phyloP scores from a whole-genome alignment of 1,140 invertebrate species.

The Sinonovacula constricta region DNA sequence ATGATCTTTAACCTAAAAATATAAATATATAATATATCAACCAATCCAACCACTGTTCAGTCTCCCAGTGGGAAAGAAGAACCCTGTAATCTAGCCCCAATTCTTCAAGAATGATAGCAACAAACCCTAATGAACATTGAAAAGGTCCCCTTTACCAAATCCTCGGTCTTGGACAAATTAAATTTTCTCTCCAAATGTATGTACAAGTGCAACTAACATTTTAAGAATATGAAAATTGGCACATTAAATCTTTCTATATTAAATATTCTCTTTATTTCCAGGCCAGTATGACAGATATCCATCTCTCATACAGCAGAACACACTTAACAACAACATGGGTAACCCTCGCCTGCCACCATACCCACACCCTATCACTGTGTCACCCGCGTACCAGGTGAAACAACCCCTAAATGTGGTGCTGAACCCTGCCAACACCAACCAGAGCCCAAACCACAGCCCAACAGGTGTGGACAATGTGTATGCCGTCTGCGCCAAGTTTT shows the following conservation, averaged over 20 bases:
- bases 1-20: too few species aligned
- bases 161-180: too few species aligned
- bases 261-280: constrained; percentile 27
- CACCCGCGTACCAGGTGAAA: constrained; percentile 91
- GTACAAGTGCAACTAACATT: too few species aligned
- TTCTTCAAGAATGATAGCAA: too few species aligned
- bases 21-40: too few species aligned
- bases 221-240: too few species aligned
- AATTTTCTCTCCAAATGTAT: neutral
- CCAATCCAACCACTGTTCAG: too few species aligned
- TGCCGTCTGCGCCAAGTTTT: constrained; percentile 88
- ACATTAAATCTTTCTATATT: too few species aligned
- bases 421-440: constrained; percentile 64
- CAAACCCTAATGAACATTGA: too few species aligned
- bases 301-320: constrained; percentile 87
- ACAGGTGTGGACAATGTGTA: constrained; percentile 75
- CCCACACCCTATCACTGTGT: constrained; percentile 88
- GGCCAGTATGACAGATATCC: constrained; percentile 77
- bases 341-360: constrained; percentile 93
- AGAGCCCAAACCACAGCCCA: constrained; percentile 81
- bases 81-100: too few species aligned
- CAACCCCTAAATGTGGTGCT: constrained; percentile 81
- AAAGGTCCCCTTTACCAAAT: too few species aligned
- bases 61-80: too few species aligned
- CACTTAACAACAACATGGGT: constrained; percentile 76